A percentile compares a stretch with the other conserved stretches of the same genome.
Conservation (phyloP, 1,140 invertebrate species). For the Tetragonula clypearis region DNA sequence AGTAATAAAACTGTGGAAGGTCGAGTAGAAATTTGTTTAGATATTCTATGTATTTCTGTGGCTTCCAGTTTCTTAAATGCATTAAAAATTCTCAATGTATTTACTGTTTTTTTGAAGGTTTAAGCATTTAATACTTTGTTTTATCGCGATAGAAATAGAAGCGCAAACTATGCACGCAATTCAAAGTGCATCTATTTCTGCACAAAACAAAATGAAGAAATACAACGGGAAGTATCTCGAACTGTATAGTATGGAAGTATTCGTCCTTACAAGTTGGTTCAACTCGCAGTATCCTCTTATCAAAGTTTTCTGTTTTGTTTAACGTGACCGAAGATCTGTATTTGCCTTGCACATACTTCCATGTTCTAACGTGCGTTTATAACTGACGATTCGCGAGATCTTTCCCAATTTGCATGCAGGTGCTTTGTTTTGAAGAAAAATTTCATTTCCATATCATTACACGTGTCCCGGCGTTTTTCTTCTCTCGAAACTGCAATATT, state of each 20-base stretch:
- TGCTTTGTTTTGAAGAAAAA: neutral
- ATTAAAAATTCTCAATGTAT: too few relatives aligned
- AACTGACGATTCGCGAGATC: neutral
- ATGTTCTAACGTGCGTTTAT: neutral
- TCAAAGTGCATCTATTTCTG: constrained; percentile 4
- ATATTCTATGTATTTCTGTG: too few relatives aligned
- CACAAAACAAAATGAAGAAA: neutral
- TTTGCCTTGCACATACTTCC: neutral
- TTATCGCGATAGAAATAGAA: neutral
- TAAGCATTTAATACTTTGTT: neutral
- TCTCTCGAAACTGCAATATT: neutral
- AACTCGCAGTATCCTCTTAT: neutral
- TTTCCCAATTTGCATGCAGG: neutral
- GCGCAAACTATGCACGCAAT: neutral
- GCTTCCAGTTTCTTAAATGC: too few relatives aligned
- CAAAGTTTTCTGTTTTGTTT: neutral
- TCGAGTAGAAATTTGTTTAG: too few relatives aligned
- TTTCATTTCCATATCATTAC: neutral
- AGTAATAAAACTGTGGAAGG: too few relatives aligned
- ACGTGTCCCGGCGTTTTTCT: neutral
- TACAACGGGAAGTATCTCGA: neutral
- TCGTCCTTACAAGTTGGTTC: constrained; percentile 1
- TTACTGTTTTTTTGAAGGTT: neutral
- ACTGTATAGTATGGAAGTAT: neutral
- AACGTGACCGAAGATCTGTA: neutral